Evolutionary conservation across 2,888 invertebrate genomes (phyloP), one percentile per base, ranked within the genome.

Genomic region (Caenorhabditis sp.): DNA sequence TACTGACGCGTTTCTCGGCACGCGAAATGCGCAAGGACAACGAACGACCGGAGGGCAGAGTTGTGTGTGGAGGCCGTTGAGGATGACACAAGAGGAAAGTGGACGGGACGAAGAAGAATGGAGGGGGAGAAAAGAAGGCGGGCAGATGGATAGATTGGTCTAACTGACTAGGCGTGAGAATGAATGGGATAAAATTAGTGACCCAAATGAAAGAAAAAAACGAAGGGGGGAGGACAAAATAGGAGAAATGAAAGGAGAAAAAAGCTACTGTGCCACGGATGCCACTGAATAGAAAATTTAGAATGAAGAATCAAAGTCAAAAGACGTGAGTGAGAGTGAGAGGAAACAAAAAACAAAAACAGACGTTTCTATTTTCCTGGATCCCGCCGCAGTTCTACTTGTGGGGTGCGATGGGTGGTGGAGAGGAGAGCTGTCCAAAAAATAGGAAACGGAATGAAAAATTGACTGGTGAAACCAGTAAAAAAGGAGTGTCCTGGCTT

Each of bases 141-240:
- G 56, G 28, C 35, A 44, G 66, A 35, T 51, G 66, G 51, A 64
- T 31, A 31, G 49, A 22, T 14, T 19, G 47, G 47, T 22, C 49
- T 66, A 19, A 51, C 49, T 66, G 31, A 38, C 68, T n/a, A 61
- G 68, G 66, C 75, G 75, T 75, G 68, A 76, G 76, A 76, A 68
- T 56, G 68, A 68, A 66, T 66, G 66, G 76, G 59, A 76, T 59
- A 58, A 68, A 68, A 76, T 68, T 76, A 68, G 76, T 59, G 73
- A 64, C 38, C 22, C 35, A 63, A 74, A 74, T 63, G 49, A 31
- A 26, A 28, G 49, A 38, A 49, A 26, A 51, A 51, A 59, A 31
- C 12, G 28, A 68, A 56, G 14, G 38, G 54, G 28, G 24, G 24
- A 35, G 31, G 31, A 35, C 31, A 12, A 54, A 56, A 69, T 24